phyloP scores from a whole-genome alignment of 1,140 invertebrate genomes.

The Epicauta chinensis region DNA sequence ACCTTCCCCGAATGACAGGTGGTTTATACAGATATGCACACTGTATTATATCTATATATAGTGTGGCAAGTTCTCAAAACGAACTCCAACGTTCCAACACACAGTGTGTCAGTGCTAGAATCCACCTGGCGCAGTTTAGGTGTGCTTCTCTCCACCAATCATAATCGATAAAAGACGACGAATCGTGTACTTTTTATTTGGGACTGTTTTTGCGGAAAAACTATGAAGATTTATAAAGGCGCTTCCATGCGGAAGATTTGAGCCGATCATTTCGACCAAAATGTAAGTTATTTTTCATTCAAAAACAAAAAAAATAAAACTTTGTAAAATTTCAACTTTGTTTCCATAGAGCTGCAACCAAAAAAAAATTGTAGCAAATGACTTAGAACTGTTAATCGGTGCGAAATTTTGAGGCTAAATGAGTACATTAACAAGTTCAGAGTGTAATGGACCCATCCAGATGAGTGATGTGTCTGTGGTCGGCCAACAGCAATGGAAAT shows the following conservation, averaged over 20 bases:
- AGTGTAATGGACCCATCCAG: constrained; percentile 20
- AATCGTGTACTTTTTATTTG: not conserved
- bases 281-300: no score
- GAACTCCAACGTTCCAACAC: not conserved
- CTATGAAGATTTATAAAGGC: no score
- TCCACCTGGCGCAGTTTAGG: constrained; percentile 9
- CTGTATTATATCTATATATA: no score
- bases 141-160: constrained; percentile 1
- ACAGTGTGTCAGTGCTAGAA: constrained; percentile 11
- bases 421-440: constrained; percentile 2
- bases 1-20: constrained; percentile 13
- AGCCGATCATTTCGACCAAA: no score
- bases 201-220: not conserved
- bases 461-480: constrained; percentile 19
- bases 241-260: no score
- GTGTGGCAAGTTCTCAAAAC: not conserved
- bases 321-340: no score
- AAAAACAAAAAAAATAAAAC: no score
- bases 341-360: no score
- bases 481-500: constrained; percentile 24
- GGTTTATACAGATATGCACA: constrained; percentile 4
- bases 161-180: constrained; percentile 11
- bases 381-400: no score
- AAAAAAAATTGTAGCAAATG: not conserved
- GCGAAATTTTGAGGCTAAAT: no score